Percentiles rank a stretch among this genome's conserved stretches.
Evolutionary conservation across 2,113 vertebrate genomes (phyloP).

Genomic region (Zootoca vivipara): DNA sequence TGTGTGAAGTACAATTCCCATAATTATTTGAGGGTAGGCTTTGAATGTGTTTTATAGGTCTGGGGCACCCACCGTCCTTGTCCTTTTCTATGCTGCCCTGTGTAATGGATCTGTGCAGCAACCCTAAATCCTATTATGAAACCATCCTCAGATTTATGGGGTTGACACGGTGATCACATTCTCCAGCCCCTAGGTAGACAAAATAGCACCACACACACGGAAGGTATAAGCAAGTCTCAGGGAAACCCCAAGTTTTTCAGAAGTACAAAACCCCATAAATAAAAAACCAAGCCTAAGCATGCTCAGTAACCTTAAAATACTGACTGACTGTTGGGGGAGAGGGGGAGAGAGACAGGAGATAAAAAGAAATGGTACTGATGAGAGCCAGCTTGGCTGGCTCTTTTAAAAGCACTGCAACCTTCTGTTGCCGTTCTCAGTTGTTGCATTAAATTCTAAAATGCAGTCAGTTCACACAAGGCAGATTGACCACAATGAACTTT

Average conservation of each 20-base stretch:
- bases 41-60: too few relatives aligned
- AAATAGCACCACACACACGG: background rate
- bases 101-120: too few relatives aligned
- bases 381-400: background rate
- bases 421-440: background rate
- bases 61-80: too few relatives aligned
- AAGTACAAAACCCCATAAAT: background rate
- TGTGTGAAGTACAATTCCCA: too few relatives aligned
- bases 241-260: background rate
- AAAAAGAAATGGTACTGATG: background rate
- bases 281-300: background rate
- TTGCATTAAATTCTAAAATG: background rate
- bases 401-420: background rate
- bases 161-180: too few relatives aligned
- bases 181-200: background rate
- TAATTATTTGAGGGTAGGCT: too few relatives aligned
- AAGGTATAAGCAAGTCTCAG: background rate
- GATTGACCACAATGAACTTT: background rate
- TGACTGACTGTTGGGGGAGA: background rate
- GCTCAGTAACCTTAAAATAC: too few relatives aligned
- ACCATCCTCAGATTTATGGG: background rate
- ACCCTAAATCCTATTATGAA: background rate
- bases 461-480: background rate
- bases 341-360: too few relatives aligned
- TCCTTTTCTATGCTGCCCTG: too few relatives aligned